A percentile compares a stretch with the other conserved stretches of the same genome.
phyloP scores from a whole-genome alignment of 2,888 invertebrate species.

The Polia nebulosa region DNA sequence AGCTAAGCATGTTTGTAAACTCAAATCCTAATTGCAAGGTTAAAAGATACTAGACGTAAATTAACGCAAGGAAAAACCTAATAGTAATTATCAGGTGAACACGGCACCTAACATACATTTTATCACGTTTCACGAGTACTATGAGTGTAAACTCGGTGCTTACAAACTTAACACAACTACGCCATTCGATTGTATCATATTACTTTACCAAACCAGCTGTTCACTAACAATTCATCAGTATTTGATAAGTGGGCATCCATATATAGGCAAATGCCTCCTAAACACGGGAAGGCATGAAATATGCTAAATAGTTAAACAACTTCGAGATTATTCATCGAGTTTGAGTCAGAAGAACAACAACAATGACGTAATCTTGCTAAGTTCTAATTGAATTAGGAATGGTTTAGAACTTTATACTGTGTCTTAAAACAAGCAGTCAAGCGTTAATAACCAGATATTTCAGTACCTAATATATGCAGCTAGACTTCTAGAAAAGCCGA shows the following conservation, averaged over 20 bases:
- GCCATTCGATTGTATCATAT: conserved; percentile 11
- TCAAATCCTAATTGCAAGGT: conserved; percentile 43
- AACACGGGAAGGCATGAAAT: conserved; percentile 32
- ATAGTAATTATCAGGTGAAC: conserved; percentile 13
- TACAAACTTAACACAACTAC: conserved; percentile 14
- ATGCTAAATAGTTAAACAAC: conserved; percentile 41
- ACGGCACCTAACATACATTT: not conserved
- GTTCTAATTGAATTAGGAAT: conserved; percentile 38
- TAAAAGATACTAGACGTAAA: conserved; percentile 2
- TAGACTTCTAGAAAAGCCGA: not conserved
- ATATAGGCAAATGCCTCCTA: conserved; percentile 15
- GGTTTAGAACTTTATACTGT: not conserved
- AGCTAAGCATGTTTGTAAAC: conserved; percentile 9
- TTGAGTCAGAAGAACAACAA: conserved; percentile 52
- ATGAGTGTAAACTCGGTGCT: conserved; percentile 35
- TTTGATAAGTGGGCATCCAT: conserved; percentile 17
- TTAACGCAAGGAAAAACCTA: conserved; percentile 34
- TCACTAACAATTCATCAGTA: conserved; percentile 9
- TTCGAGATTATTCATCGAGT: conserved; percentile 51
- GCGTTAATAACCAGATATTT: not conserved
- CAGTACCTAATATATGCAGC: not conserved
- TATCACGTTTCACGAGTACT: conserved; percentile 20
- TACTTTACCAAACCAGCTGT: conserved; percentile 18
- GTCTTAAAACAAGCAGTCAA: not conserved
- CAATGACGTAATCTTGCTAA: conserved; percentile 37